Conservation (phyloP, 2,113 vertebrate species). For the Scomber scombrus region DNA sequence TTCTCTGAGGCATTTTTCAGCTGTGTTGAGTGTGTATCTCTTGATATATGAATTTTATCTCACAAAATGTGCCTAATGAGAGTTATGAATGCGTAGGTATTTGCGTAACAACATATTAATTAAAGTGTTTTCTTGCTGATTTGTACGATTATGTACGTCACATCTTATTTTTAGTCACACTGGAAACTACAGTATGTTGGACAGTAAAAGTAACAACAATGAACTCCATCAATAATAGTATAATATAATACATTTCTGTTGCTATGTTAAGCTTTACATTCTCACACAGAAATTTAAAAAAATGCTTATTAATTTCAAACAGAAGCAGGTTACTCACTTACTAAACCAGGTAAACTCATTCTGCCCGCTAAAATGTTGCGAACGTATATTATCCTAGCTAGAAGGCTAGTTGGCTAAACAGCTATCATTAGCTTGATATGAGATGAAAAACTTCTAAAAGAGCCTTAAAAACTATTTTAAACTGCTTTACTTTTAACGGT, state of each 20-base stretch:
- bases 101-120: background rate
- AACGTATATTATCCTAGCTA: too few species aligned
- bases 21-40: background rate
- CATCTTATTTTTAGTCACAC: background rate
- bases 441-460: too few species aligned
- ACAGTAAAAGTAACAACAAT: background rate
- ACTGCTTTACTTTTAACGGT: too few species aligned
- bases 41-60: slow-evolving; percentile 13
- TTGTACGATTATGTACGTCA: background rate
- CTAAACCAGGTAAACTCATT: too few species aligned
- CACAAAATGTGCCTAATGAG: slow-evolving; percentile 9
- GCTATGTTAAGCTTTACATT: background rate
- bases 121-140: background rate
- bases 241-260: too few species aligned
- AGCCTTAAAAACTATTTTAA: too few species aligned
- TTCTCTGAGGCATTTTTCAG: slow-evolving; percentile 24
- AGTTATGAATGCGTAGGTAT: background rate
- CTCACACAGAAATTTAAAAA: background rate
- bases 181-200: background rate
- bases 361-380: too few species aligned
- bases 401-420: too few species aligned
- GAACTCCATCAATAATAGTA: too few species aligned
- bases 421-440: too few species aligned
- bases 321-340: too few species aligned
- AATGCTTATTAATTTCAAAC: too few species aligned